Evolutionary conservation across 2,888 invertebrate genomes (phyloP).

Genomic region (Chymomyza fuscimana): DNA sequence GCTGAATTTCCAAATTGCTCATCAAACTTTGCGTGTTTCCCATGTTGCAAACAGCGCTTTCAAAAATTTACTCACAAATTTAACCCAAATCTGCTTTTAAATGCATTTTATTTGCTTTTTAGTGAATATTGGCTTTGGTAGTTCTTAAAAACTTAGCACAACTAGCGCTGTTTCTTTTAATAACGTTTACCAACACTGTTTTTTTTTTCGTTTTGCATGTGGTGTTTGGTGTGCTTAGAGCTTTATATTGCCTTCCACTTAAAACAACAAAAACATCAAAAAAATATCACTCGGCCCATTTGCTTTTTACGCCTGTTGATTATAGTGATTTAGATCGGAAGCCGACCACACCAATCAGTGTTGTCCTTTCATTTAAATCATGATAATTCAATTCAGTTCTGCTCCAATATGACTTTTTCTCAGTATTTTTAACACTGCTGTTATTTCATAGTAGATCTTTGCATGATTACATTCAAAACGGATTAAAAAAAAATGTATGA

Average conservation of each 20-base stretch:
- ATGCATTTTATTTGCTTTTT: neutral
- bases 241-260: neutral
- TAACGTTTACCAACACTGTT: constrained; percentile 35
- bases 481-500: too few species aligned
- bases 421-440: neutral
- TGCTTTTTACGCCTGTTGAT: neutral
- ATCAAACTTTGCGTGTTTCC: constrained; percentile 7
- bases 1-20: neutral
- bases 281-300: constrained; percentile 38
- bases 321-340: too few species aligned
- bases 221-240: constrained; percentile 27
- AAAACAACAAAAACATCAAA: neutral
- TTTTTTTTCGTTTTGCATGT: constrained; percentile 35
- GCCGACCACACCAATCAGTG: too few species aligned
- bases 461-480: too few species aligned
- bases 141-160: neutral
- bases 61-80: neutral
- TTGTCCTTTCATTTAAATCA: too few species aligned
- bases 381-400: too few species aligned
- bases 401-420: too few species aligned
- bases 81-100: neutral
- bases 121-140: neutral
- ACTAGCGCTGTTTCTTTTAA: constrained; percentile 20
- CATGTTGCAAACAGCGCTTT: neutral
- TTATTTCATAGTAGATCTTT: neutral